Evolutionary conservation across 2,797 vertebrate species (phyloP).

Genomic region (Microtus obscurus): DNA sequence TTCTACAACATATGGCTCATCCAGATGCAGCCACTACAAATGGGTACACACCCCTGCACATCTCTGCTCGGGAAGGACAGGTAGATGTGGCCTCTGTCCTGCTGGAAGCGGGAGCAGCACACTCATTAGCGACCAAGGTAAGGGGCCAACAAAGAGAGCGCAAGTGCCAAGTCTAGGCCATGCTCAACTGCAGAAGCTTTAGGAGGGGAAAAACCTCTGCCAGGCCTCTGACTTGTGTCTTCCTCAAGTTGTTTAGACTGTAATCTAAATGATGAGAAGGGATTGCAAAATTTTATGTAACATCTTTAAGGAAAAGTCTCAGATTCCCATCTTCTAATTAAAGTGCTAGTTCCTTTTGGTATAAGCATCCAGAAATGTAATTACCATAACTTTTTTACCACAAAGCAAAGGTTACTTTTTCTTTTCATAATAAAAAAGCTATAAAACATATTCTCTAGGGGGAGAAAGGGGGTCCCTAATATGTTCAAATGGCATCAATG

Average conservation of each 20-base stretch:
- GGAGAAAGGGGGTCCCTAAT: background rate
- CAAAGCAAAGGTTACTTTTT: background rate
- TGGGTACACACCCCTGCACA: slow-evolving; percentile 97
- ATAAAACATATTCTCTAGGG: background rate
- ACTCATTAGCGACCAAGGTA: slow-evolving; percentile 98
- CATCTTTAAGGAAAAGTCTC: background rate
- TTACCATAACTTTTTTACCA: background rate
- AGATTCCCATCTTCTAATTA: background rate
- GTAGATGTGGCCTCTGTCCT: slow-evolving; percentile 96
- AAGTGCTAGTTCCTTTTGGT: background rate
- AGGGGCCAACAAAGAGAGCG: background rate
- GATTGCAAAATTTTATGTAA: background rate
- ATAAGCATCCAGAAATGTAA: background rate
- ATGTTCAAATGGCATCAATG: background rate
- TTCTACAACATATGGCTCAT: slow-evolving; percentile 98
- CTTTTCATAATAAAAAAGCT: background rate
- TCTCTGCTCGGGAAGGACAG: slow-evolving; percentile 97
- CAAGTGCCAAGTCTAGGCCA: rapidly evolving
- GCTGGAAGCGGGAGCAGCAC: slow-evolving; percentile 96
- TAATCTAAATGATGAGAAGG: background rate
- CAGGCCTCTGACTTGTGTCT: background rate
- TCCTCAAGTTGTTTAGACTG: background rate
- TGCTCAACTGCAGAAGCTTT: rapidly evolving
- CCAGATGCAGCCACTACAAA: slow-evolving; percentile 97
- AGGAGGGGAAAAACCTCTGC: rapidly evolving